Conservation (phyloP, 30 jellyfish, hydroid and myxozoan species). For the Aurelia aurita region DNA sequence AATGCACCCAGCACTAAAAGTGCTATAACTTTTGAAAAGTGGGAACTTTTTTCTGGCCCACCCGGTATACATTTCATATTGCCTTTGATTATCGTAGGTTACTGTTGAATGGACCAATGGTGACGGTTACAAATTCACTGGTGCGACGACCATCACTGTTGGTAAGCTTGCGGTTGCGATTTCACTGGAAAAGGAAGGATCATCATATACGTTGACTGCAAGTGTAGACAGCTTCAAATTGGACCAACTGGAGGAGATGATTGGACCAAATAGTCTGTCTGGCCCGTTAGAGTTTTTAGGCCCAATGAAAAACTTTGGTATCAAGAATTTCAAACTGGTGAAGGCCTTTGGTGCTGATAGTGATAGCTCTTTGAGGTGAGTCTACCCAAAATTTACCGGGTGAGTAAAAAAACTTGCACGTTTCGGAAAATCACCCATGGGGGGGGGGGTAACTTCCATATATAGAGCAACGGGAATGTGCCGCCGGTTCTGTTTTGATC, state of each 20-base stretch:
- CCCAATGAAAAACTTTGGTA: slow-evolving; percentile 31
- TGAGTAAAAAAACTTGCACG: no score
- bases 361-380: slow-evolving; percentile 29
- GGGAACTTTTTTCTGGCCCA: no score
- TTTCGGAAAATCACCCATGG: no score
- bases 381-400: neutral
- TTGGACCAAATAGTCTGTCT: slow-evolving; percentile 10
- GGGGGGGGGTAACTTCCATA: no score
- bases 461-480: no score
- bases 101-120: neutral
- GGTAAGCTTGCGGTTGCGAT: slow-evolving; percentile 19
- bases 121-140: slow-evolving; percentile 14
- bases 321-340: slow-evolving; percentile 38
- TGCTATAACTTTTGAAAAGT: no score
- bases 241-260: slow-evolving; percentile 42
- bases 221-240: slow-evolving; percentile 25
- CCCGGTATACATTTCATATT: no score
- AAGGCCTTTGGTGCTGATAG: slow-evolving; percentile 20
- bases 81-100: no score
- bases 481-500: no score
- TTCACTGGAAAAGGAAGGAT: slow-evolving; percentile 35
- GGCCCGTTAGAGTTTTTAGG: slow-evolving; percentile 12
- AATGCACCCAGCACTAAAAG: no score
- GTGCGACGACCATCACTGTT: slow-evolving; percentile 36
- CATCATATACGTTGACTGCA: slow-evolving; percentile 17